Evolutionary conservation across 2,113 vertebrate genomes (phyloP), one percentile per base, ranked within the genome.

Genomic region (Potamarius usumacintae): DNA sequence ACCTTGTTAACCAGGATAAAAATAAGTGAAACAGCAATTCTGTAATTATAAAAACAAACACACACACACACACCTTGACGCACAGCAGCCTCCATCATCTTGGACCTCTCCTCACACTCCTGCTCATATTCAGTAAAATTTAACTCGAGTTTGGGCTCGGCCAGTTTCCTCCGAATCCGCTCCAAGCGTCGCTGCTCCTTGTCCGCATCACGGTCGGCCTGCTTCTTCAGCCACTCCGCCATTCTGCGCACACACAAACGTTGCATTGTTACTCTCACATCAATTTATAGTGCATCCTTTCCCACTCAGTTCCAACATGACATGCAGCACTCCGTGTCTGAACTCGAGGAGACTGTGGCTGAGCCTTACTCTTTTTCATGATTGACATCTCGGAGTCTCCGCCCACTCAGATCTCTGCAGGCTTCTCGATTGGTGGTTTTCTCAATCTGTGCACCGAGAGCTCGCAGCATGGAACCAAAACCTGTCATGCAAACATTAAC

Each of bases 401-500:
- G 95, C 0, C 98, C 98, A 8, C 98, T 99, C 90, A 99, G 96
- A 34, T 99, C 98, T 81, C 98, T 93, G 88, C 98, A 99, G 0
- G 98, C 98, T 91, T 99, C 98, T 4, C 98, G 94, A 72, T 99
- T 99, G 0, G 98, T 99, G 0, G 98, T 99, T 94, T 99, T 99
- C 92, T 99, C 98, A 52, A 99, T 99, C 93, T 99, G 98, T 74
- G 98, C 98, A 17, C 98, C 98, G 0, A 99, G 96, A 0, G 98
- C 98, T 89, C 98, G 94, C 69, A 99, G 96, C 98, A 99, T 99
- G 1, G 98, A 99, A 20, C 98, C 98, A 83, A 99, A 99, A 6
- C 98, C 98, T 99, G 89, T 22, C 81, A 81, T 20, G 86, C 11
- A 88, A 52, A 82, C 0, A 72, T 4, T 67, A 5, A 27, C 5